Evolutionary conservation across 1,140 invertebrate genomes (phyloP).

Genomic region (Philotrypesis tridentata): DNA sequence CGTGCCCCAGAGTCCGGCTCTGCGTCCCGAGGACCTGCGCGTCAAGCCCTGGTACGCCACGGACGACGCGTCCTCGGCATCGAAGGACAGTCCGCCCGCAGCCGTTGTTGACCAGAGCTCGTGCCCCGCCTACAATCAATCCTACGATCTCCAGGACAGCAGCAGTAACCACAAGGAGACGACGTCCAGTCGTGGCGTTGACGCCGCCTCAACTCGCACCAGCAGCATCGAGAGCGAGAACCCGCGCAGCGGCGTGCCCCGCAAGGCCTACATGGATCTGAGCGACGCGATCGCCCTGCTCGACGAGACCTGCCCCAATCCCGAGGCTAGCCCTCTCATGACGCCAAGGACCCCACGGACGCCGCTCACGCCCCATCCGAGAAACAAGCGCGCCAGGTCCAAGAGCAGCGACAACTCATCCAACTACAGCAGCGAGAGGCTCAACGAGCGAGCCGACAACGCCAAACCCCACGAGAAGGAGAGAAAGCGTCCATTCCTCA

Average conservation of each 20-base stretch:
- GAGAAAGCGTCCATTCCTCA: conserved; percentile 67
- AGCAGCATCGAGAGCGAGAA: conserved; percentile 63
- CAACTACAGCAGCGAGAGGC: conserved; percentile 68
- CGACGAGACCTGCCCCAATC: conserved; percentile 71
- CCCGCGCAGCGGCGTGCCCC: conserved; percentile 35
- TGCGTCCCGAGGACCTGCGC: conserved; percentile 65
- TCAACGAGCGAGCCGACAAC: conserved; percentile 59
- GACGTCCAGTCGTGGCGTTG: neutral
- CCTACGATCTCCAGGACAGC: conserved; percentile 43
- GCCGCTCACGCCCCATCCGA: conserved; percentile 62
- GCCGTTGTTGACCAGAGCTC: conserved; percentile 60
- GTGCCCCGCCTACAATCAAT: conserved; percentile 60
- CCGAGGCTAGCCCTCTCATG: conserved; percentile 64
- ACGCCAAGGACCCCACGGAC: conserved; percentile 68
- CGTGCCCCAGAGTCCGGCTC: conserved; percentile 55
- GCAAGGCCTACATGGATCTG: conserved; percentile 70
- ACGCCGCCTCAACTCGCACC: conserved; percentile 63
- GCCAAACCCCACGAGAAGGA: conserved; percentile 58
- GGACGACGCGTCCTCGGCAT: neutral
- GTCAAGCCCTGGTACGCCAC: conserved; percentile 63
- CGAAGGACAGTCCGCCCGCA: conserved; percentile 45
- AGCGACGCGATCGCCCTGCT: conserved; percentile 68
- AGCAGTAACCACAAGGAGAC: neutral
- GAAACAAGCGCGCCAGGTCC: conserved; percentile 66
- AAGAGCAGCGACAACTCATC: conserved; percentile 71